Conservation (phyloP, 2,888 invertebrate genomes). For the Chesias legatella region DNA sequence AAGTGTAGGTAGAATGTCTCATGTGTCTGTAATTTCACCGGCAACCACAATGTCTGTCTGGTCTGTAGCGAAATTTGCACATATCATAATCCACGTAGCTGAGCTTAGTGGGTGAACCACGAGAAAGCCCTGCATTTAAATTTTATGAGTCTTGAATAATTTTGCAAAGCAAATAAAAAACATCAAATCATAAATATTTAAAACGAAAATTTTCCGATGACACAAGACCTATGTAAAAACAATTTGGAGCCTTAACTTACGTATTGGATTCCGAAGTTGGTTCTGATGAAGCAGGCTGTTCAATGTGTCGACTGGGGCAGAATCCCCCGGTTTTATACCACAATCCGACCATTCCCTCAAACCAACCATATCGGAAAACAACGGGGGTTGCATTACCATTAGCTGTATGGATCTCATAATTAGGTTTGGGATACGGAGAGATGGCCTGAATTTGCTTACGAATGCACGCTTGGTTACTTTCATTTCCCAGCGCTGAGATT, state of each 20-base stretch:
- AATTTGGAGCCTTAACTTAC: conserved; percentile 24
- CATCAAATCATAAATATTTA: conserved; percentile 7
- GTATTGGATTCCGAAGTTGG: conserved; percentile 30
- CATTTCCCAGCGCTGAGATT: not conserved
- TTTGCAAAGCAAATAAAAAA: conserved; percentile 1
- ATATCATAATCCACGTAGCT: too few relatives aligned
- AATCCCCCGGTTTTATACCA: conserved; percentile 51
- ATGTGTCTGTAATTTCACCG: too few relatives aligned
- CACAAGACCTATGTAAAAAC: conserved; percentile 12
- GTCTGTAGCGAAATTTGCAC: too few relatives aligned
- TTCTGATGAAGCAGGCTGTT: conserved; percentile 28
- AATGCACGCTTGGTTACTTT: not conserved
- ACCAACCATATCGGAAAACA: conserved; percentile 50
- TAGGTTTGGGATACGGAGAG: conserved; percentile 28
- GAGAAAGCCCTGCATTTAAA: too few relatives aligned
- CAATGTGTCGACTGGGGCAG: conserved; percentile 42
- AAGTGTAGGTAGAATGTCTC: too few relatives aligned
- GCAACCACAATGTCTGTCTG: too few relatives aligned
- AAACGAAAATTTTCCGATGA: conserved; percentile 8
- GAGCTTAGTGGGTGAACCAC: too few relatives aligned
- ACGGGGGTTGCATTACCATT: conserved; percentile 46
- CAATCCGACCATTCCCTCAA: conserved; percentile 36
- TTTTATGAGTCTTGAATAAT: not conserved
- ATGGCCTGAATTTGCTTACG: conserved; percentile 2
- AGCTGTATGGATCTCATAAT: conserved; percentile 45